Percentiles rank a stretch among this genome's conserved stretches.
Conservation (phyloP, 2,113 vertebrate genomes). For the Chelonoidis abingdonii region DNA sequence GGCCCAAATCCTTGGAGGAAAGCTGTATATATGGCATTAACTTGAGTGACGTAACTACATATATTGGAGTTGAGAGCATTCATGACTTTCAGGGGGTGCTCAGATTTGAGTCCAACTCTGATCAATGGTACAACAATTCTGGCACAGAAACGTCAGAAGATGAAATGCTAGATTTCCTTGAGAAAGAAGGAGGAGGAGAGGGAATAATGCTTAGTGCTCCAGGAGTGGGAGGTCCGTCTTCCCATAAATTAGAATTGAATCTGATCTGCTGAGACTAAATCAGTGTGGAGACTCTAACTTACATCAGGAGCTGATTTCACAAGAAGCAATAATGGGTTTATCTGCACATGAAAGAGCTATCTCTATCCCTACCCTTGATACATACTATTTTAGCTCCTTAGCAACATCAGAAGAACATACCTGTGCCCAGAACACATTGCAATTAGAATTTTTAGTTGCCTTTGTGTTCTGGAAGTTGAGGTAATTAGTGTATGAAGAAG, state of each 20-base stretch:
- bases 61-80: neutral
- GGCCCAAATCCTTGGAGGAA: neutral
- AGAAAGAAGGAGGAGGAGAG: neutral
- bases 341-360: neutral
- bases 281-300: neutral
- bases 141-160: neutral
- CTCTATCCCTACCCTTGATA: neutral
- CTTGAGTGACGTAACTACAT: neutral
- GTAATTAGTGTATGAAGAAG: neutral
- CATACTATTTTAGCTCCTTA: neutral
- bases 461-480: neutral
- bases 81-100: neutral
- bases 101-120: conserved; percentile 7
- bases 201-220: neutral
- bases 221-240: neutral
- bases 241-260: neutral
- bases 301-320: neutral
- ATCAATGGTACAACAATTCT: neutral
- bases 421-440: neutral
- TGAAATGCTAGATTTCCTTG: neutral
- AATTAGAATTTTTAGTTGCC: neutral
- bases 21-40: neutral
- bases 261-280: neutral
- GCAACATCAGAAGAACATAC: neutral
- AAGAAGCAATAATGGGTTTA: neutral